phyloP scores from a whole-genome alignment of 2,797 vertebrate species.

The Notolabrus celidotus region DNA sequence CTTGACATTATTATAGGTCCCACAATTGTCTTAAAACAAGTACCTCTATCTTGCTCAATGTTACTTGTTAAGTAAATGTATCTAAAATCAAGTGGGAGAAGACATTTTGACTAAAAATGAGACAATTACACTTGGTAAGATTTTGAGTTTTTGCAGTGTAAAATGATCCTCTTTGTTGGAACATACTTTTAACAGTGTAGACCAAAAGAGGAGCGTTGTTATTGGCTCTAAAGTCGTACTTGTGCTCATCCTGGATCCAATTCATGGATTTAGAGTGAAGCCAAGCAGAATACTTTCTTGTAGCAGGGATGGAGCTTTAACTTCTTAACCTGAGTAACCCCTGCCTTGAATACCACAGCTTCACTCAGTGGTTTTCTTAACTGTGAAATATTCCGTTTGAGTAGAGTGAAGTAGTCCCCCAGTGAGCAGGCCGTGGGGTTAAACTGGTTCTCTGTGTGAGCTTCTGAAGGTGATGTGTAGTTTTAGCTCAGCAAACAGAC shows the following conservation, averaged over 20 bases:
- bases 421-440: conserved; percentile 31
- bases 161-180: background rate
- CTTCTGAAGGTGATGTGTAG: conserved; percentile 32
- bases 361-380: conserved; percentile 20
- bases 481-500: conserved; percentile 45
- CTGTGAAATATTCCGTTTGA: conserved; percentile 51
- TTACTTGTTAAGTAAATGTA: too few relatives aligned
- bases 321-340: conserved; percentile 18
- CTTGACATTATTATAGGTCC: too few relatives aligned
- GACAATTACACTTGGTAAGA: too few relatives aligned
- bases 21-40: too few relatives aligned
- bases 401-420: conserved; percentile 22
- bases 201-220: background rate
- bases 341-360: background rate
- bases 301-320: conserved; percentile 17
- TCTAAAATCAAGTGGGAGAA: too few relatives aligned
- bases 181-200: background rate
- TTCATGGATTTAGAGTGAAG: conserved; percentile 16
- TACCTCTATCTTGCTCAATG: too few relatives aligned
- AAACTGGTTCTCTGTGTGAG: conserved; percentile 40
- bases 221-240: background rate
- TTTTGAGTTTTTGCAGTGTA: too few relatives aligned
- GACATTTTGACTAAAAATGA: too few relatives aligned
- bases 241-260: background rate
- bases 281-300: conserved; percentile 9